Evolutionary conservation across 2,888 invertebrate species (phyloP), one percentile per base, ranked within the genome.

Genomic region (Acronicta psi): DNA sequence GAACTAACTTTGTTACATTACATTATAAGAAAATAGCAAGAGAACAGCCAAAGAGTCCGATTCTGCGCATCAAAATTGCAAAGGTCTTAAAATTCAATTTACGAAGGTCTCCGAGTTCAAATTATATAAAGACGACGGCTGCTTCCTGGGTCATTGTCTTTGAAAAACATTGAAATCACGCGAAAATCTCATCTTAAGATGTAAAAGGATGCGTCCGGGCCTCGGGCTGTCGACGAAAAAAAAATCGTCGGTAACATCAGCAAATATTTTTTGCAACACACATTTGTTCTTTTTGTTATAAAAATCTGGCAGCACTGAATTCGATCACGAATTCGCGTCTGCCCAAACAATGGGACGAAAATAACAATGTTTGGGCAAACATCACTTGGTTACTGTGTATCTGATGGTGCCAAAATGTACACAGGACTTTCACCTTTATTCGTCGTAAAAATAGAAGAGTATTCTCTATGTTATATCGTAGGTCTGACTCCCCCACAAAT

Each of bases 281-380:
- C 59, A 58, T 54, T 73, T 60, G 67, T 50, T 61, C 68, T 79
- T 68, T 81, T 88, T 86, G 88, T 88, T 83, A 82, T 62, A 81
- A 86, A 69, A 87, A 89, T 88, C 90, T 88, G 84, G 80, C 83
- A 78, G 78, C 81, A 80, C 80, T 80, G 74, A 75, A 82, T 80
- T 82, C 80, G 81, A 87, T 88, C 88, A 88, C 89, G 86, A 75
- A 85, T 82, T 68, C 78, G 73, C 73, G 74, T 73, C 64, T 66
- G 51, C 25, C 59, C 81, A 79, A 80, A 87, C 87, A 88, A 87
- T 79, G 59, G 72, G 18, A 61, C 44, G 64, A 75, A 82, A 79
- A 82, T 84, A 84, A 87, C 86, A 86, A 85, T 82, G 79, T 82
- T 75, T 76, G 72, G 69, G 79, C 78, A 84, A 86, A 87, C 81